Base-by-base conservation (phyloP, 2,797 vertebrate genomes). In the Stomatorhinus walkeri region DNA sequence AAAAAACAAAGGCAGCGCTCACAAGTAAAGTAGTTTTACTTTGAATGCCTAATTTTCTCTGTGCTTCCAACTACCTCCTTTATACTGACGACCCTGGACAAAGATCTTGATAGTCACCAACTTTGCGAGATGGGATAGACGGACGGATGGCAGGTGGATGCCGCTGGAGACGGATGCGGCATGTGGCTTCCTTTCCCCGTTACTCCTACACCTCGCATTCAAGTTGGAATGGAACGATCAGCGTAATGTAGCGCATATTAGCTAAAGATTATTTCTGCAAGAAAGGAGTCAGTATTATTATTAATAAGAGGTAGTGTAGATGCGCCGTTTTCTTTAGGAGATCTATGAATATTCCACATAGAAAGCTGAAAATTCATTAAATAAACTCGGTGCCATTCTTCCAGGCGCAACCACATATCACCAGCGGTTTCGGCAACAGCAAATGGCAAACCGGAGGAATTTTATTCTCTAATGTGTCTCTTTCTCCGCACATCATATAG, bases 271-370 rank as follows among this genome's bases (percentile, higher is more conserved):
- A 85, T 87, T 84, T 49, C 49, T 72, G 54, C 43, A 79, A 49
- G 40, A 48, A 54, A 88, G 68, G 36, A 86, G 89, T 88, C 87
- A 88, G 90, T 92, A 84, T 72, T 89, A 83, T 59, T 12, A 43
- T 88, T 28, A 61, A 54, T 40, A 72, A 54, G 51, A 64, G 49
- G 43, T 49, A 52, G 36, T 72, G 61, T 72, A 59, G 72, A 56
- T n/a, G n/a, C 54, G 19, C 68, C 89, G 56, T 52, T 49, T 1
- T 76, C 19, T 61, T 64, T 48, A 43, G 19, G 46, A 49, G 32
- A 88, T 87, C 61, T 90, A 49, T 9, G 46, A 87, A 32, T 87
- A 88, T 87, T 87, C 88, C 88, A 54, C 28, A n/a, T 40, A 22
- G 22, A 89, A 54, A 36, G 56, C 40, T 32, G 88, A 86, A 28